Evolutionary conservation across 1,140 invertebrate genomes (phyloP).

Genomic region (Brachionus paranguensis): DNA sequence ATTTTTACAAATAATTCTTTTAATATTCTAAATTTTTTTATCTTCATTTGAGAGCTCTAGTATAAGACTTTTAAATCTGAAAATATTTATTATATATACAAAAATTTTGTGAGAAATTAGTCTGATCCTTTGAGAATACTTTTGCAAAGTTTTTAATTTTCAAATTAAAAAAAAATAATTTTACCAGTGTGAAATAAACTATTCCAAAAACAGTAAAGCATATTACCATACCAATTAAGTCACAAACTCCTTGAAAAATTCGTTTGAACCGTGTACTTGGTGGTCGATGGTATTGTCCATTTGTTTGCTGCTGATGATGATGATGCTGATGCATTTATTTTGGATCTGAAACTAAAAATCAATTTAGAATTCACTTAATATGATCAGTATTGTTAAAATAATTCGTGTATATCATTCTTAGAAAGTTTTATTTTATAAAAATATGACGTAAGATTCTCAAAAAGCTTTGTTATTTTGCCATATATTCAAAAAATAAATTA

Average conservation of each 20-base stretch:
- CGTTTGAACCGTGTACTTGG: neutral
- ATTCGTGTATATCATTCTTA: neutral
- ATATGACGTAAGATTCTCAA: neutral
- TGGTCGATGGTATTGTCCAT: neutral
- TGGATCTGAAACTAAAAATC: neutral
- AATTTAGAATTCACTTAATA: neutral
- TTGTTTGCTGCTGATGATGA: neutral
- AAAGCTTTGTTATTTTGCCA: neutral
- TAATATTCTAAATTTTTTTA: too few relatives aligned
- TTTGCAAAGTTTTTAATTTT: too few relatives aligned
- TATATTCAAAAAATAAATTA: neutral
- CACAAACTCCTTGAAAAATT: neutral
- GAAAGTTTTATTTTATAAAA: neutral
- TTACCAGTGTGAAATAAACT: neutral
- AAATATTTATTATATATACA: too few relatives aligned
- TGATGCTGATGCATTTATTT: neutral
- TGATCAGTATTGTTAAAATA: neutral
- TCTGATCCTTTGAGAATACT: too few relatives aligned
- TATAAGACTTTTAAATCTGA: too few relatives aligned
- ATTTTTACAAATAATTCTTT: too few relatives aligned
- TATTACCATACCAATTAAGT: neutral
- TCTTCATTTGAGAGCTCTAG: too few relatives aligned
- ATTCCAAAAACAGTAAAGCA: slow-evolving; percentile 15
- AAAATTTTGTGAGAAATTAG: too few relatives aligned
- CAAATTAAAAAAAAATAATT: neutral